Evolutionary conservation across 2,888 invertebrate species (phyloP).

Genomic region (Dolomedes plantarius): DNA sequence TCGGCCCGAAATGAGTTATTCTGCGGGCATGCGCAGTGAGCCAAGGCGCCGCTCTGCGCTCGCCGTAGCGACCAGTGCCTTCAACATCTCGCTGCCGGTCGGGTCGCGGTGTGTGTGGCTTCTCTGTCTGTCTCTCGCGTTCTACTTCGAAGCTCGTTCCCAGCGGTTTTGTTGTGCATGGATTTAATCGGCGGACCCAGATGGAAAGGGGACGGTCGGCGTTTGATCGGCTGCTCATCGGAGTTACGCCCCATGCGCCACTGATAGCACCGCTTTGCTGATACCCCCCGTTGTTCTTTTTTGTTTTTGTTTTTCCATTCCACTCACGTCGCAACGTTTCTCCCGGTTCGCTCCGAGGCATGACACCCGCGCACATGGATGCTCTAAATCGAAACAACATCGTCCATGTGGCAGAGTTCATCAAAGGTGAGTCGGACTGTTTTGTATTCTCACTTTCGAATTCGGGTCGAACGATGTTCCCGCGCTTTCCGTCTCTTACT

Average conservation of each 20-base stretch:
- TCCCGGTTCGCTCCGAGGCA: neutral
- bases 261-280: neutral
- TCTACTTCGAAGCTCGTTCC: neutral
- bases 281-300: too few relatives aligned
- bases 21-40: neutral
- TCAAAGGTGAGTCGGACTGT: slow-evolving; percentile 61
- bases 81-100: neutral
- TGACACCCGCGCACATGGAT: slow-evolving; percentile 55
- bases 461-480: too few relatives aligned
- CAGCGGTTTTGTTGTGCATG: neutral
- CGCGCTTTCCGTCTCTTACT: too few relatives aligned
- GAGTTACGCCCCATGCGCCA: neutral
- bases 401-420: slow-evolving; percentile 64
- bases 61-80: neutral
- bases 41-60: neutral
- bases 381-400: slow-evolving; percentile 53
- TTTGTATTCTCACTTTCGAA: too few relatives aligned
- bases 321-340: too few relatives aligned
- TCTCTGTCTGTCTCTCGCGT: neutral
- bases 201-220: neutral
- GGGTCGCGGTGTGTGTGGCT: neutral
- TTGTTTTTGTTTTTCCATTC: too few relatives aligned
- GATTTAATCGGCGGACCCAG: neutral
- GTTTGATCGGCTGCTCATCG: neutral
- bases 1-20: neutral